Evolutionary conservation across 92 coral and sea anemone species (phyloP), one percentile per base, ranked within the genome.

Genomic region (Scolanthus callimorphus): DNA sequence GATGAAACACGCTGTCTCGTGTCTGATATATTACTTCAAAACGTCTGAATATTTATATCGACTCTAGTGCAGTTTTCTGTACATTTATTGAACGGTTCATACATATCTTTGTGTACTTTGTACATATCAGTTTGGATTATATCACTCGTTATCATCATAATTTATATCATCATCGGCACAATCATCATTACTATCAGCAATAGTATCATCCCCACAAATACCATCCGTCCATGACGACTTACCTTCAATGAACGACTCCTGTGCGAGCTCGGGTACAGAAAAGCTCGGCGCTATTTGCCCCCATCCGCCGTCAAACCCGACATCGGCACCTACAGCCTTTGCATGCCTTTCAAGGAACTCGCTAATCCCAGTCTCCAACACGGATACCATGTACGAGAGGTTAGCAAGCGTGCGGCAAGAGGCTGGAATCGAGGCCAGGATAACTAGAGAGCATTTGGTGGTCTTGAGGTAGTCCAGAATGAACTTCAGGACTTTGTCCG

Each of bases 211-310:
- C n/a, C n/a, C n/a, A n/a, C n/a, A n/a, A n/a, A n/a, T n/a, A n/a
- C n/a, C n/a, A n/a, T n/a, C n/a, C n/a, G n/a, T n/a, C n/a, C n/a
- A n/a, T n/a, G n/a, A n/a, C n/a, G n/a, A 41, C 88, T 22, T 24
- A 88, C 97, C 97, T 65, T 88, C 80, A 27, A 92, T 96, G 74
- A 92, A 88, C 22, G 92, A 96, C n/a, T 90, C 86, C 58, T 84
- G 96, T 26, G 98, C 83, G 31, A 92, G 86, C 59, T 92, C 98
- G 20, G 98, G 98, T 43, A 92, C 92, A n/a, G 90, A 73, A 37
- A 92, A 85, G 37, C 94, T 76, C 2, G 94, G 83, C 2, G 87
- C 80, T 4, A 92, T 69, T 65, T 81, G 82, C 34, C 73, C 75
- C 98, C 98, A 92, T 74, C 84, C 85, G 23, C 77, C 67, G 47